These are phyloP conservation scores for Leptonema lineaticorne DNA, from an alignment of 1,140 invertebrate genomes.

Conservation along the genomic window DNA sequence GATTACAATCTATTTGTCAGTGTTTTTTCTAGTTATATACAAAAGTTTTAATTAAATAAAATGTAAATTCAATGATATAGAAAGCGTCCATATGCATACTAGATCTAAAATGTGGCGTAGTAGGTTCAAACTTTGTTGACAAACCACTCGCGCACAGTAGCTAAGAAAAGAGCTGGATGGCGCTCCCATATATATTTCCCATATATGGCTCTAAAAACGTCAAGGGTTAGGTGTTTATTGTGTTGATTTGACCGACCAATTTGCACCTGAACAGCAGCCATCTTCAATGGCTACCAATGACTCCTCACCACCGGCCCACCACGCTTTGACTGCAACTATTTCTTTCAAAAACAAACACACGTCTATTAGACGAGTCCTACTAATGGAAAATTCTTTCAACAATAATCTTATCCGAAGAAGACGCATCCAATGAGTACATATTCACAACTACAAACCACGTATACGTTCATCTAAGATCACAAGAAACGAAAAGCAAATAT, in stretches of 20 bases:
- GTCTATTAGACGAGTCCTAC: conserved; percentile 38
- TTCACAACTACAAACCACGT: no score
- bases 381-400: conserved; percentile 36
- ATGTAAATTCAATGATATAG: no score
- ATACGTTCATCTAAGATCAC: background rate
- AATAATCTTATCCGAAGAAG: conserved; percentile 24
- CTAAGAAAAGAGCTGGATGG: background rate
- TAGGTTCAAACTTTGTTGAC: background rate
- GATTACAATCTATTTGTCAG: no score
- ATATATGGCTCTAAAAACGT: conserved; percentile 12
- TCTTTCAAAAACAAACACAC: conserved; percentile 34
- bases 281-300: conserved; percentile 16
- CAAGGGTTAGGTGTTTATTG: conserved; percentile 34
- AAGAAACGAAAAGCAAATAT: conserved; percentile 21
- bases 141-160: conserved; percentile 10
- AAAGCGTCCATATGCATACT: no score
- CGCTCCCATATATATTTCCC: conserved; percentile 6
- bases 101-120: background rate
- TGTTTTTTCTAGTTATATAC: no score
- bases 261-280: conserved; percentile 33
- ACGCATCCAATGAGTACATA: background rate
- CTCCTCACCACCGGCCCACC: background rate
- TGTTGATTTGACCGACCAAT: conserved; percentile 39
- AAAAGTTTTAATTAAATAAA: no score
- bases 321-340: conserved; percentile 10